Percentiles rank a stretch among this genome's conserved stretches.
phyloP scores from a whole-genome alignment of 2,888 invertebrate species.

The Agelastica alni region DNA sequence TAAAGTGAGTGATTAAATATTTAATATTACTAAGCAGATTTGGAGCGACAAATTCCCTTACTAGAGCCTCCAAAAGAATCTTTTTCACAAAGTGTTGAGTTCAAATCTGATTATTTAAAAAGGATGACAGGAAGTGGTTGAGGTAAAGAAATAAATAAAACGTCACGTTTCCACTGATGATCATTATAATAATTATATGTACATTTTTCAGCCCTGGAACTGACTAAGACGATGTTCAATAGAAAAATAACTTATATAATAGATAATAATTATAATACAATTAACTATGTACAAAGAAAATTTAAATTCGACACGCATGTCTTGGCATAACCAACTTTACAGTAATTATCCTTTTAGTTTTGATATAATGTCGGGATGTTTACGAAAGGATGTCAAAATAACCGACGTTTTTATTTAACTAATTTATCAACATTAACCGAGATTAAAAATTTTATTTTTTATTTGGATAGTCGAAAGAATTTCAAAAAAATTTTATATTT shows the following conservation, averaged over 20 bases:
- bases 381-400: no score
- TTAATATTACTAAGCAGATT: no score
- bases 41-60: no score
- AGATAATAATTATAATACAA: constrained; percentile 58
- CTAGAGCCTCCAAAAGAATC: no score
- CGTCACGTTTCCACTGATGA: constrained; percentile 41
- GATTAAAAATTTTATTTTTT: no score
- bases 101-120: constrained; percentile 9
- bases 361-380: no score
- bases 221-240: constrained; percentile 57
- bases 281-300: constrained; percentile 55
- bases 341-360: no score
- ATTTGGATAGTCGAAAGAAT: no score
- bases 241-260: constrained; percentile 58
- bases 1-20: no score
- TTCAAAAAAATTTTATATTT: no score
- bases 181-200: constrained; percentile 57
- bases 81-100: constrained; percentile 11
- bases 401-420: no score
- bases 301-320: constrained; percentile 41
- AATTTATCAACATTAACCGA: no score
- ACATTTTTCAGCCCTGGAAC: constrained; percentile 55
- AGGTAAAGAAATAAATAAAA: constrained; percentile 1
- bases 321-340: constrained; percentile 33
- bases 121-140: constrained; percentile 8